phyloP scores from a whole-genome alignment of 2,797 vertebrate species.

The Rhinella marina region DNA sequence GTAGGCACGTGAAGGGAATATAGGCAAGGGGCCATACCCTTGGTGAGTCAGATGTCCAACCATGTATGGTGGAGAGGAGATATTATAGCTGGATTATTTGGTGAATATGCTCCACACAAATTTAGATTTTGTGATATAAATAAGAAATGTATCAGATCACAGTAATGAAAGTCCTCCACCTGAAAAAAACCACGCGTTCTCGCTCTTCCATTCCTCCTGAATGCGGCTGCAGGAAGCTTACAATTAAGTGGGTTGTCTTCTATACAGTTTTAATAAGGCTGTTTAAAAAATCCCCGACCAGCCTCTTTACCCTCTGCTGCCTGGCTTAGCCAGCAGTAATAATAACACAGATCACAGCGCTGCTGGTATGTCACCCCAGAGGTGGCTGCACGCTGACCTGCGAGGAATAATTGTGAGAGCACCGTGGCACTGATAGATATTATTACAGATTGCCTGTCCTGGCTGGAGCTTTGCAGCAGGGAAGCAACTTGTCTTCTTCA shows the following conservation, averaged over 20 bases:
- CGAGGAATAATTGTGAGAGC: conserved; percentile 57
- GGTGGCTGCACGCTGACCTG: conserved; percentile 56
- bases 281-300: conserved; percentile 26
- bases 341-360: conserved; percentile 50
- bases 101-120: not conserved
- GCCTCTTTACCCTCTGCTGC: conserved; percentile 39
- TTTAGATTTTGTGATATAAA: not conserved
- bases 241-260: conserved; percentile 23
- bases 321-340: conserved; percentile 49
- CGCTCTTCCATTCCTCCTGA: not conserved
- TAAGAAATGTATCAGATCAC: not conserved
- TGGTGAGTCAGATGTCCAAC: not conserved
- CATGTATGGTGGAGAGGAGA: not conserved
- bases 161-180: not conserved
- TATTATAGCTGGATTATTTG: not conserved
- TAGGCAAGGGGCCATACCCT: not conserved
- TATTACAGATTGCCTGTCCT: conserved; percentile 56
- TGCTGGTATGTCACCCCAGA: conserved; percentile 55
- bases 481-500: conserved; percentile 61
- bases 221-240: not conserved
- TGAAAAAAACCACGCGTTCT: not conserved
- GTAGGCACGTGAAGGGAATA: not conserved
- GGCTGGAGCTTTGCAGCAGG: conserved; percentile 51
- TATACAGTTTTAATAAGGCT: conserved; percentile 39
- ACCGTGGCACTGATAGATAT: conserved; percentile 58